Conservation (phyloP, 1,140 invertebrate species). For the Hyles vespertilio region DNA sequence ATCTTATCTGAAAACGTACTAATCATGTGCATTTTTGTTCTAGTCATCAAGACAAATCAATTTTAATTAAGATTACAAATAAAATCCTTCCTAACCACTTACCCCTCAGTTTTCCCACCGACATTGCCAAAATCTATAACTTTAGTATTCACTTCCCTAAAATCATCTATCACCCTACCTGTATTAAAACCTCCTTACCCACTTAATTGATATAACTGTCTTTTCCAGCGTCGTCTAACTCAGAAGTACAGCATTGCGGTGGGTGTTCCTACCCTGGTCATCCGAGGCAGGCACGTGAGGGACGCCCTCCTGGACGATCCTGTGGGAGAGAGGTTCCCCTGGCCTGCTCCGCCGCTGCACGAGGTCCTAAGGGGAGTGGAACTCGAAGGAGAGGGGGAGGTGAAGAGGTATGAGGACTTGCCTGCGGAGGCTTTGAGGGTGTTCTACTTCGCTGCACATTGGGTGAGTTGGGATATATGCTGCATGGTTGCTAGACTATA, state of each 20-base stretch:
- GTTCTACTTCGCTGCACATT: slow-evolving; percentile 89
- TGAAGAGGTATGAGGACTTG: slow-evolving; percentile 75
- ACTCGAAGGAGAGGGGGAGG: slow-evolving; percentile 75
- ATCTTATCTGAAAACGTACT: too few species aligned
- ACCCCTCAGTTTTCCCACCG: too few species aligned
- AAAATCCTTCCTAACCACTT: too few species aligned
- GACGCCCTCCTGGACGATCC: slow-evolving; percentile 82
- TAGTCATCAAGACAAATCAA: too few species aligned
- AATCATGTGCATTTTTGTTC: too few species aligned
- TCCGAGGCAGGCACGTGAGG: slow-evolving; percentile 83
- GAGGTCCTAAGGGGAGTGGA: slow-evolving; percentile 78
- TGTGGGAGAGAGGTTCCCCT: slow-evolving; percentile 81
- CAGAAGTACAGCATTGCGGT: slow-evolving; percentile 84
- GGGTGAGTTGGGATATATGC: slow-evolving; percentile 76
- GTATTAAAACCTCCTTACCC: too few species aligned
- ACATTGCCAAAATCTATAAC: too few species aligned
- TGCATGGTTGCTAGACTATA: not conserved
- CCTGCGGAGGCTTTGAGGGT: slow-evolving; percentile 80
- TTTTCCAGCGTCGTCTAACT: slow-evolving; percentile 79
- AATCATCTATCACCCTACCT: too few species aligned
- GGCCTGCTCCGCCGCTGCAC: slow-evolving; percentile 79
- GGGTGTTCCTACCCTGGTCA: slow-evolving; percentile 84
- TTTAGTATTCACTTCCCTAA: too few species aligned
- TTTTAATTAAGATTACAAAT: too few species aligned
- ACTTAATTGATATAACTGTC: too few species aligned